Base-by-base conservation (phyloP, 1,140 invertebrate species). In the Watersipora subatra region DNA sequence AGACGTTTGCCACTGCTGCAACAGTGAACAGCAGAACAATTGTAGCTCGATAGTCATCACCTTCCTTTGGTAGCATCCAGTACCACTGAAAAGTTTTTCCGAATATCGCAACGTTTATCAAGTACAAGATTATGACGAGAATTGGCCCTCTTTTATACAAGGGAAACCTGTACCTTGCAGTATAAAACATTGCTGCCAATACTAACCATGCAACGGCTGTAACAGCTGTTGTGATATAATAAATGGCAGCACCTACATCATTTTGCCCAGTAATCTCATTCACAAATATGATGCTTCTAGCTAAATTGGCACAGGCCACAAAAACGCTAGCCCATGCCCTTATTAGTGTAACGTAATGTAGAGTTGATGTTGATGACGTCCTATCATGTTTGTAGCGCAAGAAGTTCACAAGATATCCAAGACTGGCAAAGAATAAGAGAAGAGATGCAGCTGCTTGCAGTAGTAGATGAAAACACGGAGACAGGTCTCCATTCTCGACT, bases 381-480 rank as follows among this genome's bases (percentile, higher is more conserved):
- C 19, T 81, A 73, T 17, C 86, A 82, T 73, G 80, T 83, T 57
- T 82, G 77, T 29, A 76, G 79, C 68, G 85, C 84, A 70, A 83
- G 83, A 22, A 88, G 28, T 67, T 69, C 2, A 69, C 89, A 67
- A 87, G 85, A 76, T 88, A 87, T 80, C 87, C 92, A 1, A 87
- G 85, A 28, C 89, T 91, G 59, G 84, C 74, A 25, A 88, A 80
- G 3, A 92, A 81, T 24, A 90, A 20, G 1, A 71, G 59, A 64
- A 76, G 76, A 57, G 84, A 82, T 67, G 87, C 84, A 29, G 86
- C 74, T 26, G 89, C 83, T 57, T 81, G 68, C 69, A 84, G 86
- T 56, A 90, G 74, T 73, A 89, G 84, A 76, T 91, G 88, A 74
- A 92, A 92, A 76, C 91, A 93, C 57, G 86, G 78, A 68, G 88